Conservation (phyloP, 1,140 invertebrate genomes). For the Anastrepha obliqua region DNA sequence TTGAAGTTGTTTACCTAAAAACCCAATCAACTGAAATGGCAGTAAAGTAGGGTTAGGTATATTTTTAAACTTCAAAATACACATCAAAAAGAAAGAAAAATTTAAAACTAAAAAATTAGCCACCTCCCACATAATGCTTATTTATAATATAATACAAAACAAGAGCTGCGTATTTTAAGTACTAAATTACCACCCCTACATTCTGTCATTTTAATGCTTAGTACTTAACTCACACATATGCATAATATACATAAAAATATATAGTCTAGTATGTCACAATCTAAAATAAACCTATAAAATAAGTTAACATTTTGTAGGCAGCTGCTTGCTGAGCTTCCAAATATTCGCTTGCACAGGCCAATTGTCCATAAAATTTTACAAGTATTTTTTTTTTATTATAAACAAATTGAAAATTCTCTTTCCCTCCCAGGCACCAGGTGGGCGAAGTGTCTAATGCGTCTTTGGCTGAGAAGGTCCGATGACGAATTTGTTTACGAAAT, state of each 20-base stretch:
- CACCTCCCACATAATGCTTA: no score
- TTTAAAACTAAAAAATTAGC: no score
- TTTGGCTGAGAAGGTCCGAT: constrained; percentile 57
- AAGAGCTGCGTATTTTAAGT: neutral
- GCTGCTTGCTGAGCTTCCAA: neutral
- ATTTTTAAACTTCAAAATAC: no score
- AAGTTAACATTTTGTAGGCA: neutral
- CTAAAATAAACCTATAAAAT: neutral
- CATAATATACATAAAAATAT: no score
- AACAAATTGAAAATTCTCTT: neutral
- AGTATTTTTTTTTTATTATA: neutral
- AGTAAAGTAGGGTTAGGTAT: no score
- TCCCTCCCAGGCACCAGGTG: neutral
- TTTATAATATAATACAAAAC: neutral
- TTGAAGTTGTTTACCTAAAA: no score
- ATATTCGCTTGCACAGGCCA: neutral
- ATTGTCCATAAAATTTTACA: constrained; percentile 22
- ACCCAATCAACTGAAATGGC: no score
- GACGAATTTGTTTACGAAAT: constrained; percentile 62
- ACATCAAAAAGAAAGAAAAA: no score
- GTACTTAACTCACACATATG: neutral
- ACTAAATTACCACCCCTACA: no score
- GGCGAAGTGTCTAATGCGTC: constrained; percentile 14
- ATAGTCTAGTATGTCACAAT: neutral
- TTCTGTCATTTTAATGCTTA: neutral